Evolutionary conservation across 2,797 vertebrate genomes (phyloP).

Genomic region (Xiphorhynchus erythropygius): DNA sequence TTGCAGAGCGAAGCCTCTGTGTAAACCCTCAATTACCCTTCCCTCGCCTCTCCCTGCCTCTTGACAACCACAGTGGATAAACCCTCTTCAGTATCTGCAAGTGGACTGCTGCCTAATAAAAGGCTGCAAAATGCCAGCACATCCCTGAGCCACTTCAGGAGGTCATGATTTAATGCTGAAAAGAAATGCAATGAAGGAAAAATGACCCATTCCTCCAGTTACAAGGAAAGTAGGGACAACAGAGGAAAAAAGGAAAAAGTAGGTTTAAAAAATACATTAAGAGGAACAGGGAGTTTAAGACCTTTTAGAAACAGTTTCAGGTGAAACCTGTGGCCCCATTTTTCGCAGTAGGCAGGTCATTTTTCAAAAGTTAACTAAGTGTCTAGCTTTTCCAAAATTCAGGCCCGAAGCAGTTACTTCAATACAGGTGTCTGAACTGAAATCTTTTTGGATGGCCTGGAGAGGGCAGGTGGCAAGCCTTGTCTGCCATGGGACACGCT

Average conservation of each 20-base stretch:
- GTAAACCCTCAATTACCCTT: slow-evolving; percentile 59
- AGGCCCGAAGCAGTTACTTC: not conserved
- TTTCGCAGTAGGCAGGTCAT: not conserved
- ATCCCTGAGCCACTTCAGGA: slow-evolving; percentile 23
- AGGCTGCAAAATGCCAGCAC: slow-evolving; percentile 45
- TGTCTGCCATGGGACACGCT: rapidly evolving
- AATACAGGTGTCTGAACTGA: not conserved
- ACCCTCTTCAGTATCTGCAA: not conserved
- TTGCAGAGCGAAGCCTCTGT: not conserved
- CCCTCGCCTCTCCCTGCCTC: not conserved
- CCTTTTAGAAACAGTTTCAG: not conserved
- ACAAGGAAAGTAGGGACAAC: not conserved
- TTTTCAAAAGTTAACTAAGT: not conserved
- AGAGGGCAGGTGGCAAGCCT: not conserved
- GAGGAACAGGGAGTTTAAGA: not conserved
- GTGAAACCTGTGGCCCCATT: not conserved
- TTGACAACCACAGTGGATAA: not conserved
- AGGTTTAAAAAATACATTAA: not conserved
- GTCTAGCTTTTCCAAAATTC: not conserved
- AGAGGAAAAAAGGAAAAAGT: not conserved
- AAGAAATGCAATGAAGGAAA: not conserved
- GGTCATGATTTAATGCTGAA: not conserved
- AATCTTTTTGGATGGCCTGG: not conserved
- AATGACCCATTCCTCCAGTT: not conserved
- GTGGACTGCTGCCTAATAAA: slow-evolving; percentile 2